These are phyloP conservation scores for Mola mola DNA, from an alignment of 2,113 vertebrate genomes.

Conservation along the genomic window DNA sequence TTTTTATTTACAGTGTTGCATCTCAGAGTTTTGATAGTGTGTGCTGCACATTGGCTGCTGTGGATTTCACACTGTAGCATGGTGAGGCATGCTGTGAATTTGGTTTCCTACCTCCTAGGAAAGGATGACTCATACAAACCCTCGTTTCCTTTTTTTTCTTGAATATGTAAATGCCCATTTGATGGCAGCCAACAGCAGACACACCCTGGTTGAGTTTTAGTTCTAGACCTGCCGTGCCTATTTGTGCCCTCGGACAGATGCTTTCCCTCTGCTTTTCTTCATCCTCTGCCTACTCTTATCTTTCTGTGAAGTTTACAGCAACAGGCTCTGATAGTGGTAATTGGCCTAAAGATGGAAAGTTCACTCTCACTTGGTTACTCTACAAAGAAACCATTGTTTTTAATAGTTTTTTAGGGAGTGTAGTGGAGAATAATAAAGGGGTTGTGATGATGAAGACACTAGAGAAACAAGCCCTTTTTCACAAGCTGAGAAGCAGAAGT, in stretches of 20 bases:
- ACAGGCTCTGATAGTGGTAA: conserved; percentile 56
- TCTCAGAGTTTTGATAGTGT: neutral
- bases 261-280: conserved; percentile 38
- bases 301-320: conserved; percentile 55
- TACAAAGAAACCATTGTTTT: conserved; percentile 54
- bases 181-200: conserved; percentile 50
- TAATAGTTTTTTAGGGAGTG: conserved; percentile 34
- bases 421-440: conserved; percentile 19
- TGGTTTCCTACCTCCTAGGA: conserved; percentile 59
- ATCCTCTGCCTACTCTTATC: conserved; percentile 42
- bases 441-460: conserved; percentile 32
- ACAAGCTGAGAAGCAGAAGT: conserved; percentile 30
- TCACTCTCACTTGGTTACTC: conserved; percentile 45
- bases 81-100: conserved; percentile 4
- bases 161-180: conserved; percentile 71
- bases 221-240: conserved; percentile 50
- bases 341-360: conserved; percentile 66
- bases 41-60: conserved; percentile 12
- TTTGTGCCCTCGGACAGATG: conserved; percentile 54
- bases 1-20: neutral
- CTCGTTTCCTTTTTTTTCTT: conserved; percentile 53
- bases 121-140: conserved; percentile 67
- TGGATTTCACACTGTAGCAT: neutral
- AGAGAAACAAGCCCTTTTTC: conserved; percentile 49
- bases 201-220: conserved; percentile 52